Evolutionary conservation across 2,888 invertebrate species (phyloP).

Genomic region (Acleris literana): DNA sequence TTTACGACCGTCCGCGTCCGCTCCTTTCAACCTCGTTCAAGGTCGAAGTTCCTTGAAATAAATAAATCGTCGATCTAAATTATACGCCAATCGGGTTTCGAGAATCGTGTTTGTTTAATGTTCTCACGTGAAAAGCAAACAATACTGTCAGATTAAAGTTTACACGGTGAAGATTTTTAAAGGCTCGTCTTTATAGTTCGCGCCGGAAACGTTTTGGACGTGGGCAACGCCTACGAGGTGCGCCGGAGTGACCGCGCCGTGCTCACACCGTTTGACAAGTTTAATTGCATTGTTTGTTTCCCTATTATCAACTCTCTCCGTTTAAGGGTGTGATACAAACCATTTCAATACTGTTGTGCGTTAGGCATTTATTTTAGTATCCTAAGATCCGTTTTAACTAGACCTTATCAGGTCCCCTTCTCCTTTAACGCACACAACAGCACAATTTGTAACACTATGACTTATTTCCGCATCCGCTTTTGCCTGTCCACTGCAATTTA

Average conservation of each 20-base stretch:
- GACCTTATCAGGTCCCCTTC: conserved; percentile 1
- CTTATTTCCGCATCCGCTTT: conserved; percentile 68
- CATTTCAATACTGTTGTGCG: background rate
- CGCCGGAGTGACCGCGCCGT: conserved; percentile 66
- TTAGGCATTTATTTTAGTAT: background rate
- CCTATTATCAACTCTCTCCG: conserved; percentile 48
- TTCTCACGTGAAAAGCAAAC: conserved; percentile 42
- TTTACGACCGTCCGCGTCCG: conserved; percentile 79
- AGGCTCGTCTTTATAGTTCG: conserved; percentile 58
- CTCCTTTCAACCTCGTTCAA: conserved; percentile 69
- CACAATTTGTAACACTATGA: conserved; percentile 63
- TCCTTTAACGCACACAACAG: conserved; percentile 39
- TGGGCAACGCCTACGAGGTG: conserved; percentile 72
- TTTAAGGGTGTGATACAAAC: conserved; percentile 32
- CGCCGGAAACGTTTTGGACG: conserved; percentile 71
- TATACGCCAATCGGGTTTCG: conserved; percentile 43
- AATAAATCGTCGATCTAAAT: conserved; percentile 52
- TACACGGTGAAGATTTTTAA: conserved; percentile 45
- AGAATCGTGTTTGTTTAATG: conserved; percentile 21
- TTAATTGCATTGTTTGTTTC: conserved; percentile 67
- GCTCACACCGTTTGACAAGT: conserved; percentile 63
- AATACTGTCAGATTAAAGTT: conserved; percentile 44
- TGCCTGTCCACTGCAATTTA: conserved; percentile 71
- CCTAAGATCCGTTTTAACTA: background rate
- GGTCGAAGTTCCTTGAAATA: conserved; percentile 65